Base-by-base conservation (phyloP, 2,113 vertebrate genomes). In the Muscicapa adusta region DNA sequence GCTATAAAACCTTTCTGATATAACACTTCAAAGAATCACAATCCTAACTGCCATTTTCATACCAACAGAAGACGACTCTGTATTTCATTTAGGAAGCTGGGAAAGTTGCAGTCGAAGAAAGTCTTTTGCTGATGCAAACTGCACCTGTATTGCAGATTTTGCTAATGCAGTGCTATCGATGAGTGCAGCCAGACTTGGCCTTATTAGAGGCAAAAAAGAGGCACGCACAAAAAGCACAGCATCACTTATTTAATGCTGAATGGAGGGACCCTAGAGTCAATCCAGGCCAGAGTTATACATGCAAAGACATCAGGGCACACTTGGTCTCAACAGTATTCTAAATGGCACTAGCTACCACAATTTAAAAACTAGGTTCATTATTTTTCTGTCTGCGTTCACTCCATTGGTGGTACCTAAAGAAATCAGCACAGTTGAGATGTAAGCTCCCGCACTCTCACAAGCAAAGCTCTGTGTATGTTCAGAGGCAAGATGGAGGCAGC, bases 31-130 rank as follows among this genome's bases (percentile, higher is more conserved):
- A 87, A 95, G 94, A 87, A 87, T 45, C 60, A 76, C 77, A 96
- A 91, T 89, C 93, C 71, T 91, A 91, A 94, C 74, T 95, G 95
- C 92, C 93, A 73, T 82, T 94, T 96, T 92, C 82, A 85, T 92
- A 94, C 61, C 70, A 87, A 65, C 45, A 73, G 77, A 75, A 19
- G 53, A 77, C 28, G 53, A 77, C 28, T 79, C 65, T 62, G 24
- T 74, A 56, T 60, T 94, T 94, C 12, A 76, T 50, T 72, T 72
- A 56, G 50, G 71, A 75, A 92, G 45, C 65, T 42, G 38, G 28
- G 9, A n/a, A 81, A 61, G 70, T 71, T 72, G 45, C 10, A 78
- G 45, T 12, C 9, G 34, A 61, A 73, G 40, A 54, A 77, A 76
- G 73, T 68, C 15, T 88, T 65, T 54, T 67, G 36, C 51, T 0